A percentile compares a stretch with the other conserved stretches of the same genome.
phyloP scores from a whole-genome alignment of 1,140 invertebrate species.

The Venturia canescens region DNA sequence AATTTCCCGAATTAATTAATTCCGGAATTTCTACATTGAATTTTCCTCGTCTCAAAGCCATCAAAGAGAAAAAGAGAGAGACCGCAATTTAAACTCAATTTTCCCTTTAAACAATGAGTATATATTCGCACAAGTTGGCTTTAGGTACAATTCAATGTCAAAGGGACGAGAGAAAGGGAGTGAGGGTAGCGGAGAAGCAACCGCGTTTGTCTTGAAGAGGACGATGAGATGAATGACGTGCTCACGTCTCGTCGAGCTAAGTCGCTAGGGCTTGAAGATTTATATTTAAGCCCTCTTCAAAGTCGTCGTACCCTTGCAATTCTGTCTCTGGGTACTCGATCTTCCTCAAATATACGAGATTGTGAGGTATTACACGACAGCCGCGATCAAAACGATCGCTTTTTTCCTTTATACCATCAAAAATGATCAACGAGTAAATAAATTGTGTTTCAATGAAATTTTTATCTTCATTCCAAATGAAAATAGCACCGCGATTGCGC shows the following conservation, averaged over 20 bases:
- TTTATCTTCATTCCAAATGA: no score
- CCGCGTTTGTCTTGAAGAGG: not conserved
- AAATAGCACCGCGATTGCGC: no score
- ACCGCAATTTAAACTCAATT: constrained; percentile 58
- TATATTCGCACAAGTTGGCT: constrained; percentile 70
- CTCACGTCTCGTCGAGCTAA: constrained; percentile 18
- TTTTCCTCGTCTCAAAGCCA: constrained; percentile 51
- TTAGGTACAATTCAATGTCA: constrained; percentile 72
- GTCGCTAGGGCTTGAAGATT: constrained; percentile 24
- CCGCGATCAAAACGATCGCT: not conserved
- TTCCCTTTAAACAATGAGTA: constrained; percentile 66
- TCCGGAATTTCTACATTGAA: constrained; percentile 44
- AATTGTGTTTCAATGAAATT: no score
- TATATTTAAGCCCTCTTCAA: constrained; percentile 38
- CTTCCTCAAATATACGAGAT: constrained; percentile 19
- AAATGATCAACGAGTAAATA: not conserved
- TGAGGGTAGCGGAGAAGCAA: not conserved
- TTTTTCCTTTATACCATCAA: not conserved
- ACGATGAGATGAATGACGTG: not conserved
- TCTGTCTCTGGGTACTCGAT: not conserved
- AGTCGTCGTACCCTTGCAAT: constrained; percentile 14
- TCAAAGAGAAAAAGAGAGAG: constrained; percentile 15
- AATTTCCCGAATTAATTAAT: constrained; percentile 50
- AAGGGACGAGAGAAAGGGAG: constrained; percentile 57
- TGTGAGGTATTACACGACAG: not conserved